Conservation (phyloP, 1,140 invertebrate species). For the Meloidogyne exigua region DNA sequence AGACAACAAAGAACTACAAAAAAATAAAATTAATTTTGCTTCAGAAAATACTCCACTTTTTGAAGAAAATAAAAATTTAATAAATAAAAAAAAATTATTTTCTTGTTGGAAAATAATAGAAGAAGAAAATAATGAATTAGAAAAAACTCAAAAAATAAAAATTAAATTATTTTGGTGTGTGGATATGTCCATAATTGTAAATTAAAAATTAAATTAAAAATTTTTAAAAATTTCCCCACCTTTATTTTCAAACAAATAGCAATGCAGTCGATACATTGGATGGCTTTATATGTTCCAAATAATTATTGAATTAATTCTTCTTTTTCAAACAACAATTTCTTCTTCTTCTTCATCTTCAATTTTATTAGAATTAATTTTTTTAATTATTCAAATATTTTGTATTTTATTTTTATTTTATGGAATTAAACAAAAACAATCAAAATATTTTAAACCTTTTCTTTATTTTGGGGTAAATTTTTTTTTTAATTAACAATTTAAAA, state of each 20-base stretch:
- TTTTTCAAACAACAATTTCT: background rate
- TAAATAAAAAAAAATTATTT: no score
- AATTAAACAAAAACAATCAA: slow-evolving; percentile 27
- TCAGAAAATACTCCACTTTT: no score
- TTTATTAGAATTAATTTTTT: slow-evolving; percentile 11
- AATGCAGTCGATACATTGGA: background rate
- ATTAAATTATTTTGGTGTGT: no score
- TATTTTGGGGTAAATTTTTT: slow-evolving; percentile 30
- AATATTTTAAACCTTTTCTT: slow-evolving; percentile 34
- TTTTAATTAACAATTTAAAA: background rate
- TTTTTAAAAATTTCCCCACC: background rate
- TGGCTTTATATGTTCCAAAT: background rate
- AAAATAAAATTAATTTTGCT: background rate
- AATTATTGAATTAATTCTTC: slow-evolving; percentile 9
- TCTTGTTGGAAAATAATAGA: no score
- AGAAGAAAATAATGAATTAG: no score
- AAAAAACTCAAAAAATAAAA: no score
- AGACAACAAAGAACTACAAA: background rate
- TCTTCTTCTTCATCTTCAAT: background rate
- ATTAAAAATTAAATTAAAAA: no score
- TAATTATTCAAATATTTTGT: slow-evolving; percentile 26
- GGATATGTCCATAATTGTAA: no score
- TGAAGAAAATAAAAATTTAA: no score
- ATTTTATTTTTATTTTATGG: slow-evolving; percentile 39
- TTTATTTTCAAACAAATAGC: background rate